Evolutionary conservation across 2,888 invertebrate genomes (phyloP).

Genomic region (Scrobipalpa atriplicella): DNA sequence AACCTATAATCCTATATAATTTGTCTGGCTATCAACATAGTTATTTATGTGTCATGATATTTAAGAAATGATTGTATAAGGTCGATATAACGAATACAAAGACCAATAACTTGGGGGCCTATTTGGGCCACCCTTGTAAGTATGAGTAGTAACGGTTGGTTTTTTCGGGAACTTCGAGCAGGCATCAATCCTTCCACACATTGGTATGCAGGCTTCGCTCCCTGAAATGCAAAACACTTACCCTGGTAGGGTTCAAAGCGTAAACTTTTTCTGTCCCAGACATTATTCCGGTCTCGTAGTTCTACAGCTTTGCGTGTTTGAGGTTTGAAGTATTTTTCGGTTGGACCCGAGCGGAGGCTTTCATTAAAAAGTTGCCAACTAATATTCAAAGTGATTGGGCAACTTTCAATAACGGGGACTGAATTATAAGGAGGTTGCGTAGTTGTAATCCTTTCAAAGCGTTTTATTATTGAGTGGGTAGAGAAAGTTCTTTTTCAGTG

Average conservation of each 20-base stretch:
- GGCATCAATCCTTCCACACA: constrained; percentile 77
- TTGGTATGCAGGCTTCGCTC: constrained; percentile 76
- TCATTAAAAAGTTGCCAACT: constrained; percentile 74
- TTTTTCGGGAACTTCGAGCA: constrained; percentile 50
- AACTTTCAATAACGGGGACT: constrained; percentile 59
- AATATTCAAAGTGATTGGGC: constrained; percentile 69
- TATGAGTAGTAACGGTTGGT: constrained; percentile 25
- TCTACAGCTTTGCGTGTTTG: constrained; percentile 76
- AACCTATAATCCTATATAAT: no score
- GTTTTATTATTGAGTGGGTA: not conserved
- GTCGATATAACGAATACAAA: constrained; percentile 5
- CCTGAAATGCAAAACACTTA: constrained; percentile 80
- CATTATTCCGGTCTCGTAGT: constrained; percentile 81
- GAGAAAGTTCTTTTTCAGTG: no score
- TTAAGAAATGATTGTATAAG: no score
- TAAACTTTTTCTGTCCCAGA: constrained; percentile 79
- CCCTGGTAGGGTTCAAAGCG: constrained; percentile 78
- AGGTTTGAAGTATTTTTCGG: constrained; percentile 77
- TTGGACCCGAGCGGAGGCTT: constrained; percentile 56
- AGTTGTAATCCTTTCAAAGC: constrained; percentile 19
- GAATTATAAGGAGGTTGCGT: constrained; percentile 42
- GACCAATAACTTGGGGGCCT: constrained; percentile 8
- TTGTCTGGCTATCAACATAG: no score
- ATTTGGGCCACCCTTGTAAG: not conserved
- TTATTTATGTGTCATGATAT: no score